Conservation (phyloP, 2,113 vertebrate species). For the Pseudopipra pipra region DNA sequence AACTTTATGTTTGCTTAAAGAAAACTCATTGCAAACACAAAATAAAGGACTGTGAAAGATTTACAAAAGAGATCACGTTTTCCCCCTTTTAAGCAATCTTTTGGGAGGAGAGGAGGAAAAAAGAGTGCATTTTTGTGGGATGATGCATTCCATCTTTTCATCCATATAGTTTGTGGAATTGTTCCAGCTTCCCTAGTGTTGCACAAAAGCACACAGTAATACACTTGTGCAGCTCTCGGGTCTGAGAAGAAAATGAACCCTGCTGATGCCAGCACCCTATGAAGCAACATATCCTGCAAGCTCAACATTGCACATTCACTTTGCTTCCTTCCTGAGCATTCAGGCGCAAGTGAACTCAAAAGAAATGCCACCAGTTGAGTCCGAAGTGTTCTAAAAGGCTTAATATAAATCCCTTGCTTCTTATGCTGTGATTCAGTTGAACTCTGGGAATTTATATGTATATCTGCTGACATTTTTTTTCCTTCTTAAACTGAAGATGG, state of each 20-base stretch:
- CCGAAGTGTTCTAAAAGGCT: constrained; percentile 37
- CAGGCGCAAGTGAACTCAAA: not conserved
- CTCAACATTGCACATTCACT: constrained; percentile 47
- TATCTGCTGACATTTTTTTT: not conserved
- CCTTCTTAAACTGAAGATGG: not conserved
- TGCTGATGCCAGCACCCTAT: constrained; percentile 52
- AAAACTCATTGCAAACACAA: not conserved
- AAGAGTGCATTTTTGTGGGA: constrained; percentile 32
- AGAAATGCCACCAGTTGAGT: constrained; percentile 35
- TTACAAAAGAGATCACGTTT: constrained; percentile 32
- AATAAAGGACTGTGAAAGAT: not conserved
- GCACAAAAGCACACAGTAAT: constrained; percentile 57
- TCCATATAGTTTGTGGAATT: constrained; percentile 46
- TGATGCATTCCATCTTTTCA: constrained; percentile 61
- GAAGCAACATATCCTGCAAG: constrained; percentile 47
- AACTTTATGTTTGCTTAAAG: not conserved
- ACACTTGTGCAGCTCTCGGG: constrained; percentile 38
- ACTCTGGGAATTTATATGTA: not conserved
- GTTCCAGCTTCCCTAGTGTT: constrained; percentile 46
- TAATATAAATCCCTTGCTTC: constrained; percentile 21
- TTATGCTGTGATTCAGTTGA: constrained; percentile 4
- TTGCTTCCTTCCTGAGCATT: constrained; percentile 63
- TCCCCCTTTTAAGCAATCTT: not conserved
- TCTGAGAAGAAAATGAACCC: constrained; percentile 46
- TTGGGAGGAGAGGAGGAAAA: not conserved